phyloP scores from a whole-genome alignment of 2,888 invertebrate species.

The Phytoseiulus persimilis region DNA sequence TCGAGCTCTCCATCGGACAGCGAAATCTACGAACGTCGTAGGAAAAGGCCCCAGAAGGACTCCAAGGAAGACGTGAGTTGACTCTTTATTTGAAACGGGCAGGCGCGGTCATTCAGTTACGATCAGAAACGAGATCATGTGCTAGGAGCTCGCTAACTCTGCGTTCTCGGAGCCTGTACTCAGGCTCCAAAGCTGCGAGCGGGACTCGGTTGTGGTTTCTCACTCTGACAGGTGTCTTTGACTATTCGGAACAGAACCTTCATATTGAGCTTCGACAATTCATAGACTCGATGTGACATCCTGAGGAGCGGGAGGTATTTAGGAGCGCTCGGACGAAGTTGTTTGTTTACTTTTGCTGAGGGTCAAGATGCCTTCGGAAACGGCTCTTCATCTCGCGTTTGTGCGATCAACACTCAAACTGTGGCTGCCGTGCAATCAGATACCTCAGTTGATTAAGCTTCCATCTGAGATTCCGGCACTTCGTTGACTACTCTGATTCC shows the following conservation, averaged over 20 bases:
- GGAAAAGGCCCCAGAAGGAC: constrained; percentile 28
- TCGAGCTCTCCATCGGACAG: constrained; percentile 40
- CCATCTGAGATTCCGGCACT: too few species aligned
- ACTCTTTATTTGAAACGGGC: constrained; percentile 20
- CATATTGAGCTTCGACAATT: neutral
- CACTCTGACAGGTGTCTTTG: neutral
- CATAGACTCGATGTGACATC: neutral
- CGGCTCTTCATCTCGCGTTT: neutral
- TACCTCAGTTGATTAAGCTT: neutral
- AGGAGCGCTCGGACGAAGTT: neutral
- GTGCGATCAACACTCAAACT: neutral
- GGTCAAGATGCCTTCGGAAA: neutral
- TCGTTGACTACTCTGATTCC: too few species aligned
- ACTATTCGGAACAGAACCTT: neutral
- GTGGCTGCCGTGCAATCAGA: neutral
- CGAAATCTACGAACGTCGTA: constrained; percentile 42
- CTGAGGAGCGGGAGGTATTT: neutral
- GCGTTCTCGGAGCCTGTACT: constrained; percentile 48
- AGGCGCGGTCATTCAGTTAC: neutral
- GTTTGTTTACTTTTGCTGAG: neutral
- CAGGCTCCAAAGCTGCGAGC: neutral
- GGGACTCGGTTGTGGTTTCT: constrained; percentile 5
- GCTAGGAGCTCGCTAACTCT: constrained; percentile 45
- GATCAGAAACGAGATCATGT: constrained; percentile 38
- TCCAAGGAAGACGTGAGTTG: constrained; percentile 29